Percentiles rank a stretch among this genome's conserved stretches.
Conservation (phyloP, 2,888 invertebrate genomes). For the Caradrina clavipalpis region DNA sequence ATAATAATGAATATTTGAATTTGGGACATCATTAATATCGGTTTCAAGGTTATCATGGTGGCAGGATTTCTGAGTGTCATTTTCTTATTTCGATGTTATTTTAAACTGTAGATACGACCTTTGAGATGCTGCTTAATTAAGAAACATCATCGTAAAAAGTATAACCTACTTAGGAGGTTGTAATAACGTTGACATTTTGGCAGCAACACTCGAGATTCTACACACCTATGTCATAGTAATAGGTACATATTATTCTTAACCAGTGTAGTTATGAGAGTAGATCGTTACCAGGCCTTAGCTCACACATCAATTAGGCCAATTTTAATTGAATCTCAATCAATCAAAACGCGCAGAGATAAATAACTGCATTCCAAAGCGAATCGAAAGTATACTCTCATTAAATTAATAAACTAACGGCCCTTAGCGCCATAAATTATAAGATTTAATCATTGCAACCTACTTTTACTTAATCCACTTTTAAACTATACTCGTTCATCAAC, state of each 20-base stretch:
- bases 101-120: too few species aligned
- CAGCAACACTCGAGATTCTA: constrained; percentile 32
- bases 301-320: constrained; percentile 13
- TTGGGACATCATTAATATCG: too few species aligned
- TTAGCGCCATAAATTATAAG: constrained; percentile 49
- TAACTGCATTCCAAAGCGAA: constrained; percentile 26
- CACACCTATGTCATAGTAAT: constrained; percentile 1
- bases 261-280: not conserved
- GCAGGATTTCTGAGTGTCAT: too few species aligned
- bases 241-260: too few species aligned
- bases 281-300: not conserved
- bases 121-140: not conserved
- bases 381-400: constrained; percentile 53
- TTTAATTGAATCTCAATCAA: constrained; percentile 26
- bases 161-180: not conserved
- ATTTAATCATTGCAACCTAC: constrained; percentile 57
- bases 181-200: not conserved
- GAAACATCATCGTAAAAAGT: not conserved
- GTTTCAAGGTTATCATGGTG: too few species aligned
- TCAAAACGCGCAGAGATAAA: constrained; percentile 14
- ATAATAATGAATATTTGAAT: too few species aligned
- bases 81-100: too few species aligned
- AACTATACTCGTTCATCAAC: constrained; percentile 22
- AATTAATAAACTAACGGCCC: constrained; percentile 21
- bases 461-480: constrained; percentile 60